Evolutionary conservation across 2,113 vertebrate genomes (phyloP).

Genomic region (Myrmecophaga tridactyla): DNA sequence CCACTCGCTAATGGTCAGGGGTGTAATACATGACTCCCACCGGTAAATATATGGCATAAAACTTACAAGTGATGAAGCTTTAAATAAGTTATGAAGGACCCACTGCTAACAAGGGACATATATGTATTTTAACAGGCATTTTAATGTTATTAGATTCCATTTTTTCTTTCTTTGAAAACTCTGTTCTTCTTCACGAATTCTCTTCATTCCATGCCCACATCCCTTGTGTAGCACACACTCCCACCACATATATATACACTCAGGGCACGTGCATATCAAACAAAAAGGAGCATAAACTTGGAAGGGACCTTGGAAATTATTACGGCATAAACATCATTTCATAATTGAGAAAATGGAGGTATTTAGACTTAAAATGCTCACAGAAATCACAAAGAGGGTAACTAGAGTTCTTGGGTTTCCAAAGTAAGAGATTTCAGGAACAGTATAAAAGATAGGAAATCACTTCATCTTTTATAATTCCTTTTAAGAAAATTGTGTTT

Average conservation of each 20-base stretch:
- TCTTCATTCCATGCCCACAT: background rate
- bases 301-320: background rate
- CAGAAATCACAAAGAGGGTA: background rate
- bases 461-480: background rate
- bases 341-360: background rate
- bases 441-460: background rate
- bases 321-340: background rate
- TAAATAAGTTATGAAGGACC: slow-evolving; percentile 33
- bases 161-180: slow-evolving; percentile 45
- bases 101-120: background rate
- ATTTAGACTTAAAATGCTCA: background rate
- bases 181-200: background rate
- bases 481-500: background rate
- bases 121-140: background rate
- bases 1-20: background rate
- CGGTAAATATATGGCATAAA: slow-evolving; percentile 45
- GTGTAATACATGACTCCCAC: slow-evolving; percentile 55
- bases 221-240: fast-evolving
- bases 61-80: slow-evolving; percentile 51
- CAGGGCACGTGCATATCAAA: background rate
- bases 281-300: background rate
- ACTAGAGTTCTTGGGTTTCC: background rate
- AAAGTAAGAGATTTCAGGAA: background rate
- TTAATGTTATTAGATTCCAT: slow-evolving; percentile 31
- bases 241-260: background rate